These are phyloP conservation scores for Alouatta palliata DNA, from an alignment of 2,113 vertebrate genomes.

Conservation along the genomic window DNA sequence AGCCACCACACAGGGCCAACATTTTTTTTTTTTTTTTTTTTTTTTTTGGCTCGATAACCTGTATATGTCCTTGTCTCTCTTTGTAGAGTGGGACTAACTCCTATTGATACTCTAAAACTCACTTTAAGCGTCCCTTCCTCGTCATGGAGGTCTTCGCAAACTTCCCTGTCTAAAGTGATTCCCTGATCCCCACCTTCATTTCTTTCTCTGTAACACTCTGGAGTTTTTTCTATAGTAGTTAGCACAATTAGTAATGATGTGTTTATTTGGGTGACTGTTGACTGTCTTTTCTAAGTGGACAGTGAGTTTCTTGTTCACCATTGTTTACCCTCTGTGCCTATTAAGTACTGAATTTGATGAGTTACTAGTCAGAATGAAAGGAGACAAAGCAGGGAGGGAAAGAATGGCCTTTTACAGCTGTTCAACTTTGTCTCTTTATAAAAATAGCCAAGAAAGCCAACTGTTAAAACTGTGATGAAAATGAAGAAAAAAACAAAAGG, in stretches of 20 bases:
- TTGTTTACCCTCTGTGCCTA: not conserved
- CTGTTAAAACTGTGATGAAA: conserved; percentile 4
- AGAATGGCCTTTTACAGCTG: not conserved
- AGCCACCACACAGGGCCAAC: no score
- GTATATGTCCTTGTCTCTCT: not conserved
- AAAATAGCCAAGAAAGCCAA: conserved; percentile 10
- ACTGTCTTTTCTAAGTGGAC: not conserved
- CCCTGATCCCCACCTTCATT: not conserved
- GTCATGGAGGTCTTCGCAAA: not conserved
- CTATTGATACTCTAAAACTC: not conserved
- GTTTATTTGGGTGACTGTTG: not conserved
- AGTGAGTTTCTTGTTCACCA: not conserved
- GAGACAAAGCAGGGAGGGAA: not conserved
- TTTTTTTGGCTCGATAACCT: not conserved
- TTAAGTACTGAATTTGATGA: not conserved
- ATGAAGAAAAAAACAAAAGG: not conserved
- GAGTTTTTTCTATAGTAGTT: not conserved
- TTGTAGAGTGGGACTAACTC: not conserved
- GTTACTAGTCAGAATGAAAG: not conserved
- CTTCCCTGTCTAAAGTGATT: not conserved
- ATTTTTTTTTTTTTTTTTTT: no score
- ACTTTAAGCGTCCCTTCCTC: not conserved
- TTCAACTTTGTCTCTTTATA: not conserved
- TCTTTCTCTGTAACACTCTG: not conserved
- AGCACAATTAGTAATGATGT: not conserved